Evolutionary conservation across 2,113 vertebrate genomes (phyloP), one percentile per base, ranked within the genome.

Genomic region (Gymnobelideus leadbeateri): DNA sequence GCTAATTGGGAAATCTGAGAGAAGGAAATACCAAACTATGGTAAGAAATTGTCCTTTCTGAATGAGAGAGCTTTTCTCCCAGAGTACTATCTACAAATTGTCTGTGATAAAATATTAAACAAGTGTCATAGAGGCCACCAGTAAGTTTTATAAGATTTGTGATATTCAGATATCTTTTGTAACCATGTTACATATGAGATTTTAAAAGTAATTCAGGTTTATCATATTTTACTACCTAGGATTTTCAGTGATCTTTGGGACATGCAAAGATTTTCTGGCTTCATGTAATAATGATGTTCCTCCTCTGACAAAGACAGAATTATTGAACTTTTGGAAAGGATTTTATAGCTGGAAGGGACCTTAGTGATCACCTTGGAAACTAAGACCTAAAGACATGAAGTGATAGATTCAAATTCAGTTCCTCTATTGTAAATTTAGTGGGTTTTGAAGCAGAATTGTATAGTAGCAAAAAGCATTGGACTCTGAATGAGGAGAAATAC

Each of bases 191-290:
- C 46, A 14, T 49, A 47, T 84, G 12, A 90, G 93, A 89, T 54
- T 31, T n/a, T 0, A 68, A 93, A 93, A 92, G 47, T 96, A 47
- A 49, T 91, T 95, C 95, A 93, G 8, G 93, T 97, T 94, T 54
- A 57, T 6, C 68, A 7, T 90, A 51, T 91, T 96, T 51, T 0
- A 61, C 84, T 47, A 94, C 1, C 8, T 52, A 47, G 8, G 26
- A 50, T 95, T 96, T 89, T 94, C 26, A 11, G 5, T 89, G 3
- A 90, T 93, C 93, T 94, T 3, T 46, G 26, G 91, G 90, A 24
- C 90, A 5, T 89, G 55, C 77, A 90, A 97, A 54, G 91, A 96
- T 57, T 94, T 96, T 49, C 92, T 95, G 89, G 61, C 96, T 97
- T 95, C 46, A 90, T 0, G 1, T 95, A 89, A 93, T 96, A 93